These are phyloP conservation scores for Dryobates pubescens DNA, from an alignment of 2,797 vertebrate species.

Conservation along the genomic window DNA sequence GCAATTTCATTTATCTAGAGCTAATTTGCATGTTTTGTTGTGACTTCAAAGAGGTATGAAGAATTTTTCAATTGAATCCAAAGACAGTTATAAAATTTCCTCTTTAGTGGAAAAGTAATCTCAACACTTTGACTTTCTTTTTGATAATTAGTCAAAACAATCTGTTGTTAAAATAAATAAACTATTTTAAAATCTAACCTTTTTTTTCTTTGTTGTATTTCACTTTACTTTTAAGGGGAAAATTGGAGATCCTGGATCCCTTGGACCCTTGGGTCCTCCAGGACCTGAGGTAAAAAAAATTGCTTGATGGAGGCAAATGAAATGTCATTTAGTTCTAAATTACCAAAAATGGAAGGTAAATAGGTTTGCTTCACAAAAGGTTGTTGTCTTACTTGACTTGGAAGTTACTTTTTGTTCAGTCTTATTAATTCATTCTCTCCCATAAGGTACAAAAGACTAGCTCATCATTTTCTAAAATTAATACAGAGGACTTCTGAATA, in stretches of 20 bases:
- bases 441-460: background rate
- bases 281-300: conserved; percentile 85
- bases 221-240: conserved; percentile 78
- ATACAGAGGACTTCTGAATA: background rate
- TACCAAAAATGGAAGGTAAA: background rate
- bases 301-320: background rate
- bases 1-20: background rate
- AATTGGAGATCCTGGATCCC: conserved; percentile 82
- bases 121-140: background rate
- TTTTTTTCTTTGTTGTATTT: background rate
- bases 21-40: background rate
- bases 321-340: background rate
- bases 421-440: background rate
- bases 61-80: background rate
- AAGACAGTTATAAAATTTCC: background rate
- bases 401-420: background rate
- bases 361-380: background rate
- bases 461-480: background rate
- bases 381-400: background rate
- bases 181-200: background rate
- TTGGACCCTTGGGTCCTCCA: conserved; percentile 80
- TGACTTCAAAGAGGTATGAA: background rate
- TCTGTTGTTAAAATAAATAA: background rate
- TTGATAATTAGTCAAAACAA: background rate
- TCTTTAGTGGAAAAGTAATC: background rate